Conservation (phyloP, 2,113 vertebrate genomes). For the Plectropomus leopardus region DNA sequence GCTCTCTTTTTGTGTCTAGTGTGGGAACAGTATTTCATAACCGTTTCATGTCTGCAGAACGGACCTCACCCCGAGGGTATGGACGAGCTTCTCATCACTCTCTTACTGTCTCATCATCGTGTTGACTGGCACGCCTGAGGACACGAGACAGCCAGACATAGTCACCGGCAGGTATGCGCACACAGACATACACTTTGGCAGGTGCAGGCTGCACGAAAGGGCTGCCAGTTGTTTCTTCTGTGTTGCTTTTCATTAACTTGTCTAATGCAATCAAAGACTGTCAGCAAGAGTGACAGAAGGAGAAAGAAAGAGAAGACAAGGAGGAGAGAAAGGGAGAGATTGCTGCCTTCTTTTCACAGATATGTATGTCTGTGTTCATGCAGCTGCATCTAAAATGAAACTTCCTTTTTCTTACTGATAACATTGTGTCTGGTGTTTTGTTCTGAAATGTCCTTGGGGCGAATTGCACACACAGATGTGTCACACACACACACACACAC, state of each 20-base stretch:
- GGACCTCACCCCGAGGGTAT: constrained; percentile 60
- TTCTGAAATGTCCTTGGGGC: constrained; percentile 29
- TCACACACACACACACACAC: constrained; percentile 27
- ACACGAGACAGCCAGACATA: constrained; percentile 58
- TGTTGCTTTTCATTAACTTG: constrained; percentile 82
- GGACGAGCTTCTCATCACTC: constrained; percentile 76
- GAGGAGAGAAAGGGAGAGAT: constrained; percentile 18
- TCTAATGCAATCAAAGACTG: constrained; percentile 79
- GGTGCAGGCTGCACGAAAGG: constrained; percentile 65
- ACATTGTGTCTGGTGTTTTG: constrained; percentile 59
- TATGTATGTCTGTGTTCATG: constrained; percentile 33
- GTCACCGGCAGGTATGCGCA: constrained; percentile 68
- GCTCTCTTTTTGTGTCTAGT: constrained; percentile 15
- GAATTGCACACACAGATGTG: constrained; percentile 24
- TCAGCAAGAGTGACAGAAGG: constrained; percentile 70
- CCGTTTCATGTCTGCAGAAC: constrained; percentile 53
- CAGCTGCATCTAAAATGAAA: constrained; percentile 67
- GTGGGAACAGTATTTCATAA: constrained; percentile 55
- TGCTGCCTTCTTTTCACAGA: constrained; percentile 39
- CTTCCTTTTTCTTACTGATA: constrained; percentile 64
- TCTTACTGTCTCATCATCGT: constrained; percentile 71
- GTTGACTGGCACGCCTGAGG: constrained; percentile 68
- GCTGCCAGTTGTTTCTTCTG: constrained; percentile 62
- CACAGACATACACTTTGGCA: constrained; percentile 64
- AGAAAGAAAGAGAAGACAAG: constrained; percentile 53